Percentiles rank a stretch among this genome's conserved stretches.
phyloP scores from a whole-genome alignment of 2,113 vertebrate genomes.

The Lophotis ruficrista region DNA sequence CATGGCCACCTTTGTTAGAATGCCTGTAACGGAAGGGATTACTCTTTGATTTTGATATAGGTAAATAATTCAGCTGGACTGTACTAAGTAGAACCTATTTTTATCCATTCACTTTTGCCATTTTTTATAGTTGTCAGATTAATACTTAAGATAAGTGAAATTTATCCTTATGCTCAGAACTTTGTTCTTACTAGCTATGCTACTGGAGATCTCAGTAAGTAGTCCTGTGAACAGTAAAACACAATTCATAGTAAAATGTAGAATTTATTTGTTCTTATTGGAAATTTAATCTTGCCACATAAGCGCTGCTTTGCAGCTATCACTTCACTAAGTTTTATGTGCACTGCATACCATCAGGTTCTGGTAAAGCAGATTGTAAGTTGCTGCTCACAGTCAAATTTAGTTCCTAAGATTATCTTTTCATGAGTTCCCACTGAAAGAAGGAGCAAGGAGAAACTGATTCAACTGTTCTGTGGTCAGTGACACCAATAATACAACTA shows the following conservation, averaged over 20 bases:
- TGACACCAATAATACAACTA: not conserved
- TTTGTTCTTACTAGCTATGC: constrained; percentile 26
- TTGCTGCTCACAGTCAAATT: constrained; percentile 41
- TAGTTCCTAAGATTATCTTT: constrained; percentile 21
- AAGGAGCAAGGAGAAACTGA: not conserved
- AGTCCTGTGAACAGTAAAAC: constrained; percentile 66
- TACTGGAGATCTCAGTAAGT: constrained; percentile 35
- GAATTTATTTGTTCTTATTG: constrained; percentile 19
- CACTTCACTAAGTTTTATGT: constrained; percentile 50
- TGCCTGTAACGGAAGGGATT: constrained; percentile 54
- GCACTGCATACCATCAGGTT: constrained; percentile 54
- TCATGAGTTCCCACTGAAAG: constrained; percentile 41
- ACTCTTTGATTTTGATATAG: constrained; percentile 57
- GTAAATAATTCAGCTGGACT: constrained; percentile 70
- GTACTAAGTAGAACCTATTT: constrained; percentile 56
- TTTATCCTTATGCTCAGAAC: constrained; percentile 42
- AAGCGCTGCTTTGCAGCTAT: constrained; percentile 61
- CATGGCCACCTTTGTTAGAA: constrained; percentile 66
- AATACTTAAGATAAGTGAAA: constrained; percentile 13
- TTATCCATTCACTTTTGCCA: constrained; percentile 25
- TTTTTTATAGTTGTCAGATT: constrained; percentile 45
- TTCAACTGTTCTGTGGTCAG: not conserved
- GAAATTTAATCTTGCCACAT: constrained; percentile 52
- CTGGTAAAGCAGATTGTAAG: constrained; percentile 48
- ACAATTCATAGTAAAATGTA: not conserved